These are phyloP conservation scores for Stegana nigrithorax DNA, from an alignment of 2,888 invertebrate genomes.

Conservation along the genomic window DNA sequence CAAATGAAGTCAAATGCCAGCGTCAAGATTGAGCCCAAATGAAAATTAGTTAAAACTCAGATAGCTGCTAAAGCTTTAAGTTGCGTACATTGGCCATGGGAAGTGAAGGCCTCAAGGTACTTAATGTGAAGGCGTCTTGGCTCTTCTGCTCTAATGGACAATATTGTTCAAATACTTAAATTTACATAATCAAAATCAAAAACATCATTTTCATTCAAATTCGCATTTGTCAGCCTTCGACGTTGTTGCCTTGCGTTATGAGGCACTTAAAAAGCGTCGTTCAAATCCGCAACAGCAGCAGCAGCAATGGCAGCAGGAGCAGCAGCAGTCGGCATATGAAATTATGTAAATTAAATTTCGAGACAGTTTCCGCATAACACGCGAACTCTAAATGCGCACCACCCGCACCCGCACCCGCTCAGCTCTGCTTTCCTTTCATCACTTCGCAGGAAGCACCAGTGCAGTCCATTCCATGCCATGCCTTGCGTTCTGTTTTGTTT, in stretches of 20 bases:
- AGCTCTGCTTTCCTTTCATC: background rate
- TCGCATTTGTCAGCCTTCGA: slow-evolving; percentile 35
- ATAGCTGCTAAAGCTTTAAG: no score
- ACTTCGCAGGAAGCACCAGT: no score
- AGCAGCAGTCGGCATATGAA: slow-evolving; percentile 53
- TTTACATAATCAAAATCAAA: slow-evolving; percentile 65
- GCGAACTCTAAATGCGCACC: no score
- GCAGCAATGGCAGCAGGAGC: background rate
- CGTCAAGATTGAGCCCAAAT: no score
- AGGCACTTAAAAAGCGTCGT: background rate
- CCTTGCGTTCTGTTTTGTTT: no score
- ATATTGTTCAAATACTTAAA: slow-evolving; percentile 64
- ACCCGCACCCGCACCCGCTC: background rate
- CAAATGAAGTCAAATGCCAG: no score
- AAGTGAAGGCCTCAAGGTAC: no score
- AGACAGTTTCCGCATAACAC: slow-evolving; percentile 46
- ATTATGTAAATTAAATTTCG: slow-evolving; percentile 61
- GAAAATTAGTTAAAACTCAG: no score
- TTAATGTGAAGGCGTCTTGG: no score
- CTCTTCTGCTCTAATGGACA: slow-evolving; percentile 49
- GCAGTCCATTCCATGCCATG: no score
- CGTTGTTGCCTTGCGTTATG: slow-evolving; percentile 36
- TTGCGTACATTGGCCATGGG: no score
- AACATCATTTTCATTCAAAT: slow-evolving; percentile 51
- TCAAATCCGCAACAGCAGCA: slow-evolving; percentile 48